phyloP scores from a whole-genome alignment of 2,888 invertebrate genomes.

The Sylvicola cinctus region DNA sequence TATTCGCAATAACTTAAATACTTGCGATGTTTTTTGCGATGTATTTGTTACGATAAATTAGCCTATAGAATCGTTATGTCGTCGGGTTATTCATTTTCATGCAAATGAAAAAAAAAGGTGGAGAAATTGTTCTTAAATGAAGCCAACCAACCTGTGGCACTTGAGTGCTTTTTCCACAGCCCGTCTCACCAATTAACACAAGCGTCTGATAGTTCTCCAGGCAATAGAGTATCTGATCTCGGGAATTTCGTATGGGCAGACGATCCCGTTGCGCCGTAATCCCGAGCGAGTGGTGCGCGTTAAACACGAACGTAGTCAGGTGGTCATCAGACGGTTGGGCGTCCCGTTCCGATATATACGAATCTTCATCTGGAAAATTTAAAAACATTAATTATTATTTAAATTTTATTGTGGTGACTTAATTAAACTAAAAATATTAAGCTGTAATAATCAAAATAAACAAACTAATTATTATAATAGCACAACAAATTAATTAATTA shows the following conservation, averaged over 20 bases:
- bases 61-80: too few species aligned
- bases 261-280: slow-evolving; percentile 66
- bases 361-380: slow-evolving; percentile 9
- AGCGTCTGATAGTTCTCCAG: slow-evolving; percentile 79
- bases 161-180: slow-evolving; percentile 91
- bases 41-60: too few species aligned
- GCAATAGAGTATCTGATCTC: slow-evolving; percentile 73
- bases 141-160: slow-evolving; percentile 58
- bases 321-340: slow-evolving; percentile 15
- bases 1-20: too few species aligned
- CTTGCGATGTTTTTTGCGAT: too few species aligned
- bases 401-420: too few species aligned
- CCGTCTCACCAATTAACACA: slow-evolving; percentile 83
- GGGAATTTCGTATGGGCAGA: slow-evolving; percentile 69
- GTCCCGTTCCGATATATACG: slow-evolving; percentile 13
- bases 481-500: too few species aligned
- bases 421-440: too few species aligned
- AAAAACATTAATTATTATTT: not conserved
- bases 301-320: slow-evolving; percentile 54
- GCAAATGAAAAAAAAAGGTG: too few species aligned
- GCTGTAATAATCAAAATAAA: too few species aligned
- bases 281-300: slow-evolving; percentile 64
- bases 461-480: too few species aligned
- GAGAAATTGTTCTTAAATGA: too few species aligned
- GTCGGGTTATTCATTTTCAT: too few species aligned